These are phyloP conservation scores for Drosophila busckii DNA, from an alignment of 1,140 invertebrate genomes.

Conservation along the genomic window DNA sequence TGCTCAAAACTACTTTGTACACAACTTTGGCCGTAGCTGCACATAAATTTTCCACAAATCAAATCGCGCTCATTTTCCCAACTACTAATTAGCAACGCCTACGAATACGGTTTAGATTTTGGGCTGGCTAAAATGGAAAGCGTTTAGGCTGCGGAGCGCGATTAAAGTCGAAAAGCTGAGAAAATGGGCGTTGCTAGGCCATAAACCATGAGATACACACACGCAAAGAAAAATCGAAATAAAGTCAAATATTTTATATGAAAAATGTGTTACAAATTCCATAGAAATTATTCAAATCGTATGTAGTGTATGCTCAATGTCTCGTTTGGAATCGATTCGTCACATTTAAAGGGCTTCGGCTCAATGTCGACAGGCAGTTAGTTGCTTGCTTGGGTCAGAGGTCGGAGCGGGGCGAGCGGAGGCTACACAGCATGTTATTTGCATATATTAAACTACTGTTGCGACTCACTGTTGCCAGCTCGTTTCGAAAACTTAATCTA, in stretches of 20 bases:
- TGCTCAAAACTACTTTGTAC: constrained; percentile 22
- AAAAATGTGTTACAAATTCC: constrained; percentile 59
- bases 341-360: constrained; percentile 59
- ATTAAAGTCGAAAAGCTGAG: constrained; percentile 70
- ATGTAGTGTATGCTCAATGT: constrained; percentile 36
- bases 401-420: not conserved
- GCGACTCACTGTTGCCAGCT: constrained; percentile 30
- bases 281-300: constrained; percentile 1
- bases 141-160: constrained; percentile 39
- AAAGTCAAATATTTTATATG: constrained; percentile 31
- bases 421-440: constrained; percentile 58
- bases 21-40: constrained; percentile 17
- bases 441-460: constrained; percentile 75
- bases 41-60: constrained; percentile 74
- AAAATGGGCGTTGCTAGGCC: constrained; percentile 62
- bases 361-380: constrained; percentile 58
- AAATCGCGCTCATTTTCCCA: constrained; percentile 70
- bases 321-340: constrained; percentile 69
- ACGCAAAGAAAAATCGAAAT: not conserved
- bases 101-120: constrained; percentile 36
- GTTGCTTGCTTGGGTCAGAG: constrained; percentile 22
- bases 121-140: constrained; percentile 53
- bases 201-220: constrained; percentile 39
- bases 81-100: constrained; percentile 69
- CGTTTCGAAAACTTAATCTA: constrained; percentile 62